These are phyloP conservation scores for Scaptodrosophila lebanonensis DNA, from an alignment of 1,140 invertebrate species.

Conservation along the genomic window DNA sequence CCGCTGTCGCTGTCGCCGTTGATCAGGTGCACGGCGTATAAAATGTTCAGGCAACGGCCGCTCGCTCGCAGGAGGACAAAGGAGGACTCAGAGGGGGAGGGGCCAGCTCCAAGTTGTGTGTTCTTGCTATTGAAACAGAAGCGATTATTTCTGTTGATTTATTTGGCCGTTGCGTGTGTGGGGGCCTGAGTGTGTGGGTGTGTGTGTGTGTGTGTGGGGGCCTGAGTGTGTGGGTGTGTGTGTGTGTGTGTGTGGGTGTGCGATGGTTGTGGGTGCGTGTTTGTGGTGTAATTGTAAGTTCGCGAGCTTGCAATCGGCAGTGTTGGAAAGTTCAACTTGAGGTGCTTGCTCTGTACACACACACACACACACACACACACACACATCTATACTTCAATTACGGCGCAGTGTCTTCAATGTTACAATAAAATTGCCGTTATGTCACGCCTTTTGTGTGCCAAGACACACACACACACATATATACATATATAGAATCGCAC, in stretches of 20 bases:
- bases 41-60: background rate
- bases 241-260: conserved; percentile 23
- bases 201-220: conserved; percentile 21
- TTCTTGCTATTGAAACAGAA: conserved; percentile 59
- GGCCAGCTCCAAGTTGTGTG: conserved; percentile 31
- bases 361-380: no score
- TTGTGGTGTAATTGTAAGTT: conserved; percentile 61
- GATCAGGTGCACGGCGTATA: background rate
- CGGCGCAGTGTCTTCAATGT: conserved; percentile 47
- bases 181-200: background rate
- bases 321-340: conserved; percentile 21
- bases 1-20: background rate
- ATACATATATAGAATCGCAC: no score
- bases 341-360: conserved; percentile 60
- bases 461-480: conserved; percentile 30
- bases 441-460: conserved; percentile 27
- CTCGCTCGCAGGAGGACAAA: background rate
- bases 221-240: background rate
- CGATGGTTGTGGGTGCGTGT: conserved; percentile 21
- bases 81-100: background rate
- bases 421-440: conserved; percentile 25
- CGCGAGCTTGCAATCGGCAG: conserved; percentile 36
- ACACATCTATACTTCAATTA: no score
- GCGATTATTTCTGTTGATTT: conserved; percentile 72
- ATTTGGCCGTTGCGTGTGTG: conserved; percentile 63